Conservation (phyloP, 2,797 vertebrate genomes). For the Ctenopoma multispine region DNA sequence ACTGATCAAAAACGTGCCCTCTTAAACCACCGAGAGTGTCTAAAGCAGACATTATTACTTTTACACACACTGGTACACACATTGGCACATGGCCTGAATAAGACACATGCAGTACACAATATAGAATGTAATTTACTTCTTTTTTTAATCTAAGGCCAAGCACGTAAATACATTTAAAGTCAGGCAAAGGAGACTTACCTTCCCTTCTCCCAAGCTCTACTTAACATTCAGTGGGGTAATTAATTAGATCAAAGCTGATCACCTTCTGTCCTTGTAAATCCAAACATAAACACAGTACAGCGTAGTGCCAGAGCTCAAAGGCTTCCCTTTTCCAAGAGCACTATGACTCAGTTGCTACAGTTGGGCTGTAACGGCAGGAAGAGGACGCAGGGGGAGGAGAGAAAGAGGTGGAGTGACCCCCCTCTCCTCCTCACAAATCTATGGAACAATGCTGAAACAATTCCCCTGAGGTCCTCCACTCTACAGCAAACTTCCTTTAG, state of each 20-base stretch:
- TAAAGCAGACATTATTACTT: conserved; percentile 30
- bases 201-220: conserved; percentile 27
- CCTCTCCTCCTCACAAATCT: conserved; percentile 49
- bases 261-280: conserved; percentile 62
- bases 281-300: conserved; percentile 56
- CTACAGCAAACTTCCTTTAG: conserved; percentile 78
- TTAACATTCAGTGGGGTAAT: conserved; percentile 51
- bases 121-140: neutral
- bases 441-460: conserved; percentile 79
- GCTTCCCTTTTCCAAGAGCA: conserved; percentile 52
- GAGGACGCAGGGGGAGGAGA: conserved; percentile 71
- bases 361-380: conserved; percentile 66
- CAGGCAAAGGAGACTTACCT: conserved; percentile 64
- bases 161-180: conserved; percentile 34
- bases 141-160: conserved; percentile 39
- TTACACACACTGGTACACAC: conserved; percentile 4
- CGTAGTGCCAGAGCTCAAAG: conserved; percentile 42
- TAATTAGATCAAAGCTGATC: conserved; percentile 60
- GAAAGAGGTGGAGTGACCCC: conserved; percentile 64
- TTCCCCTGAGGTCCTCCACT: conserved; percentile 71
- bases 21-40: conserved; percentile 33
- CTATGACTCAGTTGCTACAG: conserved; percentile 42
- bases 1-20: conserved; percentile 55
- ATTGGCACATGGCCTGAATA: neutral
- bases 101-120: conserved; percentile 10